phyloP scores from a whole-genome alignment of 2,113 vertebrate species.

The Siniperca knerii region DNA sequence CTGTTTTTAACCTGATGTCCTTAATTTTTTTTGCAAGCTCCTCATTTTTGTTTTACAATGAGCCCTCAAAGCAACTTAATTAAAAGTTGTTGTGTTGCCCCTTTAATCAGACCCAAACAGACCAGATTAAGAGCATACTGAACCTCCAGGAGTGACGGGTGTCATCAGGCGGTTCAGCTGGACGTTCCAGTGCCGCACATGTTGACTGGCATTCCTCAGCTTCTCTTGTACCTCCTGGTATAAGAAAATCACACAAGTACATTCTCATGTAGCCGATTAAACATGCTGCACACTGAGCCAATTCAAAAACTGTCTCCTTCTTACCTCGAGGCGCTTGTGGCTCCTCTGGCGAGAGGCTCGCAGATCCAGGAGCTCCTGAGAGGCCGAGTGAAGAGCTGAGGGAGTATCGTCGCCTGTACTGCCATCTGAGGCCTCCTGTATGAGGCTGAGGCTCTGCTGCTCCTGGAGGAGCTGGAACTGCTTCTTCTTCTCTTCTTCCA shows the following conservation, averaged over 20 bases:
- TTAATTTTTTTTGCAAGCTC: no score
- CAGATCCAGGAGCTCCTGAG: constrained; percentile 80
- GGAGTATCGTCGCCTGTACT: constrained; percentile 11
- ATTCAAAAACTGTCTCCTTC: not conserved
- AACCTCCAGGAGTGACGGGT: constrained; percentile 84
- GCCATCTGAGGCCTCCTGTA: constrained; percentile 34
- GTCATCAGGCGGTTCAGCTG: constrained; percentile 85
- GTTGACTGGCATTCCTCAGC: constrained; percentile 77
- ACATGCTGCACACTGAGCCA: not conserved
- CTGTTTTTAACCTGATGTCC: no score
- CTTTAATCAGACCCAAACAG: not conserved
- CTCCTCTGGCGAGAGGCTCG: constrained; percentile 73
- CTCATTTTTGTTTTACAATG: no score
- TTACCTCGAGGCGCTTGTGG: constrained; percentile 78
- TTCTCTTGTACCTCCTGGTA: constrained; percentile 80
- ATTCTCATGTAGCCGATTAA: not conserved
- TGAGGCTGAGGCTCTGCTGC: constrained; percentile 59
- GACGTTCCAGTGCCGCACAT: constrained; percentile 86
- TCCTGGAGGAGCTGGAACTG: constrained; percentile 78
- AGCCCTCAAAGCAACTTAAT: not conserved
- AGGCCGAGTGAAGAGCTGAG: constrained; percentile 74
- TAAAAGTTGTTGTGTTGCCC: not conserved
- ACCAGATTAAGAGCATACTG: not conserved
- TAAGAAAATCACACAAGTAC: not conserved
- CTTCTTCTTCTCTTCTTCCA: constrained; percentile 80